Conservation (phyloP, 2,113 vertebrate species). For the Notothenia coriiceps region DNA sequence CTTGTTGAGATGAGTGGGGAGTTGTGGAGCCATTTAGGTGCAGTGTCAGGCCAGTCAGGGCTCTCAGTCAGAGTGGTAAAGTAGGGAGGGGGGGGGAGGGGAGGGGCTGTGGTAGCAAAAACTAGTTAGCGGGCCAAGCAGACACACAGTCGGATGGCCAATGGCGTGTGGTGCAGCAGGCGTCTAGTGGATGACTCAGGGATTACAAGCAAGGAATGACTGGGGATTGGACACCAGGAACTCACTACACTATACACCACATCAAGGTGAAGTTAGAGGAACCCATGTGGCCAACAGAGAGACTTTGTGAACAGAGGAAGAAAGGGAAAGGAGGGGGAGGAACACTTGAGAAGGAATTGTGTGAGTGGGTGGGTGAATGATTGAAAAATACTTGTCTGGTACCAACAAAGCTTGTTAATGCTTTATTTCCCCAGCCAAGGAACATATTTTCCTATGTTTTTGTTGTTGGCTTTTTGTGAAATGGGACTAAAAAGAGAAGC, state of each 20-base stretch:
- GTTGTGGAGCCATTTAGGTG: too few relatives aligned
- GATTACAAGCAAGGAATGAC: constrained; percentile 76
- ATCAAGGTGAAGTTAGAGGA: constrained; percentile 77
- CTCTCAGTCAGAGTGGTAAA: too few relatives aligned
- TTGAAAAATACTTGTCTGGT: constrained; percentile 45
- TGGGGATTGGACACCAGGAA: constrained; percentile 72
- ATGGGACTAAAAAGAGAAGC: constrained; percentile 32
- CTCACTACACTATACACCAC: constrained; percentile 75
- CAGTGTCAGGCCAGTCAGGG: too few relatives aligned
- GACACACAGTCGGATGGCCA: constrained; percentile 47
- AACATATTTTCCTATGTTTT: constrained; percentile 69
- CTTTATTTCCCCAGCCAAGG: constrained; percentile 43
- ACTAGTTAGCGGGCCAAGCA: constrained; percentile 38
- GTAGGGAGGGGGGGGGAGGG: too few relatives aligned
- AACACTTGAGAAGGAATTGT: constrained; percentile 36
- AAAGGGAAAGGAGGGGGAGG: constrained; percentile 60
- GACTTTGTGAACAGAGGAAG: constrained; percentile 42
- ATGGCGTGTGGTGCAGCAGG: constrained; percentile 61
- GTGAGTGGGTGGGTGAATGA: constrained; percentile 60
- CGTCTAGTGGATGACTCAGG: constrained; percentile 78
- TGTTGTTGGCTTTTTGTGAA: constrained; percentile 48
- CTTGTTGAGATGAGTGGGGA: too few relatives aligned
- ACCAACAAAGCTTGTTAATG: constrained; percentile 55
- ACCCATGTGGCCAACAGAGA: constrained; percentile 77
- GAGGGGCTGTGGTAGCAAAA: constrained; percentile 1